phyloP scores from a whole-genome alignment of 2,113 vertebrate species.

The Spea bombifrons region DNA sequence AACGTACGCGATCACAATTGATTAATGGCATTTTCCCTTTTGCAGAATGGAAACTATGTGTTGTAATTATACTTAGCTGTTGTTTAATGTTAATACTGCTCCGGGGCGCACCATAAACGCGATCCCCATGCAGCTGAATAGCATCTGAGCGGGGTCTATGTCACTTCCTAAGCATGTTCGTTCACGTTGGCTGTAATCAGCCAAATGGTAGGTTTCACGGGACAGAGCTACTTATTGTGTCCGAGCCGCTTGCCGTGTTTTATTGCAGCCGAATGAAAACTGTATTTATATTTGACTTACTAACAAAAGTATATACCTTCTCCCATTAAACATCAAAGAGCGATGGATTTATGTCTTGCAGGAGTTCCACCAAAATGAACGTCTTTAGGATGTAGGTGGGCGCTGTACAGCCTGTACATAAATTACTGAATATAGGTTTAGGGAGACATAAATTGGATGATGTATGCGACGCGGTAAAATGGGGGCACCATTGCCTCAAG shows the following conservation, averaged over 20 bases:
- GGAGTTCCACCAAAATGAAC: too few relatives aligned
- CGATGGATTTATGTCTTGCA: not conserved
- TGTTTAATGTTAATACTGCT: conserved; percentile 17
- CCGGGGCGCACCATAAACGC: conserved; percentile 13
- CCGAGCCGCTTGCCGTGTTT: not conserved
- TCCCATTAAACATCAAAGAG: not conserved
- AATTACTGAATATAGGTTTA: too few relatives aligned
- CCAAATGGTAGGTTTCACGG: conserved; percentile 13
- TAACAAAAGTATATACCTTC: not conserved
- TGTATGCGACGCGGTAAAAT: too few relatives aligned
- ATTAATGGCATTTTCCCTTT: conserved; percentile 28
- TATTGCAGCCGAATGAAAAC: not conserved
- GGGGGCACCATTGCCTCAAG: too few relatives aligned
- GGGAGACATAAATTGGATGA: too few relatives aligned
- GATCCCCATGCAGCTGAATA: conserved; percentile 8
- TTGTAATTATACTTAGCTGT: conserved; percentile 26
- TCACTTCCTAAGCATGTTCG: conserved; percentile 3
- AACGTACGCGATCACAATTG: conserved; percentile 12
- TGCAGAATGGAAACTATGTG: conserved; percentile 31
- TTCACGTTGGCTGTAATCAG: conserved; percentile 7
- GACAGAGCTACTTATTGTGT: not conserved
- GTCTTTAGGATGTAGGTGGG: too few relatives aligned
- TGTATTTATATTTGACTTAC: not conserved
- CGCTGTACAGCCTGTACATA: too few relatives aligned
- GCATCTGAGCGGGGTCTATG: conserved; percentile 14